Evolutionary conservation across 2,113 vertebrate genomes (phyloP), one percentile per base, ranked within the genome.

Genomic region (Daphoenositta chrysoptera): DNA sequence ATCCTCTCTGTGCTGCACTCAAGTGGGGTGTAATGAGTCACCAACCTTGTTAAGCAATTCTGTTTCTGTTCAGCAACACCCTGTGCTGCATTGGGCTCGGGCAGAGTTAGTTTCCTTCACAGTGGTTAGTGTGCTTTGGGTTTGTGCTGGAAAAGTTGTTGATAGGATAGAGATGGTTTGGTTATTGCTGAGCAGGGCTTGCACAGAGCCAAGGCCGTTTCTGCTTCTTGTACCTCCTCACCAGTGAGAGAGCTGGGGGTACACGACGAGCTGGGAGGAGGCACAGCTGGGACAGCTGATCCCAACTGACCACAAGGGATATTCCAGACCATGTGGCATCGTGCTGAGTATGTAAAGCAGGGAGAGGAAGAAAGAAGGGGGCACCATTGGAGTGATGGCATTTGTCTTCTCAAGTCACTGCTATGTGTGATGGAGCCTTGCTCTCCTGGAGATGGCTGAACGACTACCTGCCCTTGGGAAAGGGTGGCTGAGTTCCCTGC

Each of bases 31-130:
- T 58, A 77, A 83, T 83, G 56, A 81, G 81, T 90, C 92, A 93
- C 93, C 90, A 89, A 83, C 39, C 72, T 94, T 39, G 27, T 93
- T 82, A 94, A 91, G 96, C 48, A 95, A 96, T 76, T 95, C 81
- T 28, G 31, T 35, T 86, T 70, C 69, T n/a, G 86, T 72, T 71
- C 66, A 90, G 61, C 80, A 69, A 93, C 80, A 24, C 64, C 80
- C 78, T 60, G 44, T 3, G 28, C 77, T 66, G 77, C 6, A 0
- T 28, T 58, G 13, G 53, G 71, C 64, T 70, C 0, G 3, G 27
- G 22, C 0, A 56, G 78, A 18, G n/a, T 53, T 51, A 76, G 42
- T 63, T 70, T 31, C 37, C 71, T 28, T 63, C 71, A 15, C 0
- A 16, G 48, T 24, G 79, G 71, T 61, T 63, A 76, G 64, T 37